Conservation (phyloP, 2,113 vertebrate species). For the Apeltes quadracus region DNA sequence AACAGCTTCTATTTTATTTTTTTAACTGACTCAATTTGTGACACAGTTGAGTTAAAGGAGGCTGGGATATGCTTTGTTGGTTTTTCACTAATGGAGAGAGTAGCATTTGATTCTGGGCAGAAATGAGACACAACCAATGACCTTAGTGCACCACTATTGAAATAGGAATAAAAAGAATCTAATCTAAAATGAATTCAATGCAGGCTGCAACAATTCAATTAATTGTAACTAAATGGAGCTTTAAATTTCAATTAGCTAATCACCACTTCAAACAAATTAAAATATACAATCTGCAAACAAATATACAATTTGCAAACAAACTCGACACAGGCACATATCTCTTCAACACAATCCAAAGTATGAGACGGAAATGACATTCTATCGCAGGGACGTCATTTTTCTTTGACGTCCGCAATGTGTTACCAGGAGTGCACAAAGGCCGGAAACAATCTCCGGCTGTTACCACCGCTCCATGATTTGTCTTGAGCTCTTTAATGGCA, state of each 20-base stretch:
- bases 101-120: neutral
- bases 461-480: constrained; percentile 40
- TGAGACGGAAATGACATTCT: constrained; percentile 16
- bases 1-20: constrained; percentile 35
- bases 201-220: neutral
- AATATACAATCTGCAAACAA: neutral
- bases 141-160: constrained; percentile 38
- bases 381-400: constrained; percentile 21
- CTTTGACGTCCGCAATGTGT: constrained; percentile 31
- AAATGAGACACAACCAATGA: constrained; percentile 31
- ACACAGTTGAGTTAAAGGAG: constrained; percentile 1
- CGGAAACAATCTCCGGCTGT: constrained; percentile 39
- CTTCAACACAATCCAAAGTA: neutral
- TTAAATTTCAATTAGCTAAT: neutral
- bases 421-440: constrained; percentile 20
- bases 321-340: constrained; percentile 1
- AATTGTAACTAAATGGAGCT: neutral
- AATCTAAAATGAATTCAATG: neutral
- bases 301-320: constrained; percentile 12
- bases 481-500: constrained; percentile 54
- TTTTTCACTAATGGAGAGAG: constrained; percentile 29
- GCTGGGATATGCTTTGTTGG: constrained; percentile 8
- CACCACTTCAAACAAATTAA: constrained; percentile 2
- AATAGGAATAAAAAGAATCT: constrained; percentile 5
- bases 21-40: constrained; percentile 9